Evolutionary conservation across 2,888 invertebrate genomes (phyloP), one percentile per base, ranked within the genome.

Genomic region (Scotopteryx bipunctaria): DNA sequence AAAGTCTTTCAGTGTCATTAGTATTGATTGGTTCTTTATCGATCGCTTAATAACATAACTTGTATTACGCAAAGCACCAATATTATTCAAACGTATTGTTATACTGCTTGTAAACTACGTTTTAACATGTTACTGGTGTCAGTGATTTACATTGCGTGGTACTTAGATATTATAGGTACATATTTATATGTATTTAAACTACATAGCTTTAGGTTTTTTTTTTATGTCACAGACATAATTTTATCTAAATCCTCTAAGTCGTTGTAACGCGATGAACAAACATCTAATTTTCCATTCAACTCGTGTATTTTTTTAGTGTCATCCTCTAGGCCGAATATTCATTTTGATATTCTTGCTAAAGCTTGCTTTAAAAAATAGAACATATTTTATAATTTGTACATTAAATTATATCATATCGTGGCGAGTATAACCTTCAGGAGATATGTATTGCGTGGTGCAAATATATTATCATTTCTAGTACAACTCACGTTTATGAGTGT

Each of bases 11-110:
- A 36, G 33, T 32, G 23, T 23, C 21, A 37, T 43, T 16, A 29
- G 15, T 43, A 29, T 47, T 38, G 25, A 53, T 53, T 38, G 37
- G 46, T 47, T 53, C 46, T 27, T 53, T 46, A 53, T 47, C 27
- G 42, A 41, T 44, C 21, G 3, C 16, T 37, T 41, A n/a, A 16
- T 41, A 11, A n/a, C n/a, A n/a, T n/a, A n/a, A n/a, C n/a, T n/a
- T n/a, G n/a, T n/a, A n/a, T n/a, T n/a, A 4, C 27, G 27, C 27
- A 8, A 11, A 27, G 4, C 9, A 9, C 19, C 6, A 6, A 6
- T 6, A 19, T 2, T 19, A 9, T n/a, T 9, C 8, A n/a, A 9
- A 19, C 1, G 4, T 19, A 27, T 1, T n/a, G n/a, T n/a, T n/a
- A n/a, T n/a, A n/a, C n/a, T n/a, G n/a, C n/a, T n/a, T n/a, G n/a